Percentiles rank a stretch among this genome's conserved stretches.
Evolutionary conservation across 2,113 vertebrate species (phyloP).

Genomic region (Chloroceryle aenea): DNA sequence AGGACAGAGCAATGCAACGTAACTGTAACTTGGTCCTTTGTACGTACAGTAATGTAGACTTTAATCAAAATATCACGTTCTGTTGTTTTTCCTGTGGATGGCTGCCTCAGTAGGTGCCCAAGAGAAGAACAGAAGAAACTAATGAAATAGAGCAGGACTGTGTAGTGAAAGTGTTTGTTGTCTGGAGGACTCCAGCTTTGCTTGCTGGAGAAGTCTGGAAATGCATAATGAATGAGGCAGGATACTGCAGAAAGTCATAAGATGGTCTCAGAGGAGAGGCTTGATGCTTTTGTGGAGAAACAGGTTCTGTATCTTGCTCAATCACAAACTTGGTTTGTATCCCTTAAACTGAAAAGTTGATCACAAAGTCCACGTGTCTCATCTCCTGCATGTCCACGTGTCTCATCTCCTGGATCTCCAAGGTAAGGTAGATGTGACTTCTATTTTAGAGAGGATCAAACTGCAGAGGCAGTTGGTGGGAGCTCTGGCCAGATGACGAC

Average conservation of each 20-base stretch:
- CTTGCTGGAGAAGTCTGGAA: background rate
- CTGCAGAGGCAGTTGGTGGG: background rate
- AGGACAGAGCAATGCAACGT: background rate
- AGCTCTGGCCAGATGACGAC: background rate
- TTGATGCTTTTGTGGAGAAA: background rate
- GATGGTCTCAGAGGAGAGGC: background rate
- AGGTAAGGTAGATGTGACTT: background rate
- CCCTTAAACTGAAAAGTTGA: background rate
- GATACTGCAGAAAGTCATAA: background rate
- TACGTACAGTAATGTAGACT: background rate
- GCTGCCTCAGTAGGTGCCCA: background rate
- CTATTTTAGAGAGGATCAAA: background rate
- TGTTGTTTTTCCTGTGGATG: background rate
- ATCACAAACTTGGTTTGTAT: background rate
- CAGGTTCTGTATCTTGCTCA: background rate
- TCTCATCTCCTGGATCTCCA: background rate
- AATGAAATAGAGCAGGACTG: background rate
- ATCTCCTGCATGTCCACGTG: background rate
- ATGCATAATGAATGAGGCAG: constrained; percentile 31
- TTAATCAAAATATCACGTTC: constrained; percentile 32
- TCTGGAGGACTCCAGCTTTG: background rate
- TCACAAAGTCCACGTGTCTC: background rate
- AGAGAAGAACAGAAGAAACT: background rate
- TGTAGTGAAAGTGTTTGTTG: background rate
- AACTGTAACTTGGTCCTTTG: background rate